Base-by-base conservation (phyloP, 2,113 vertebrate species). In the Ictalurus furcatus region DNA sequence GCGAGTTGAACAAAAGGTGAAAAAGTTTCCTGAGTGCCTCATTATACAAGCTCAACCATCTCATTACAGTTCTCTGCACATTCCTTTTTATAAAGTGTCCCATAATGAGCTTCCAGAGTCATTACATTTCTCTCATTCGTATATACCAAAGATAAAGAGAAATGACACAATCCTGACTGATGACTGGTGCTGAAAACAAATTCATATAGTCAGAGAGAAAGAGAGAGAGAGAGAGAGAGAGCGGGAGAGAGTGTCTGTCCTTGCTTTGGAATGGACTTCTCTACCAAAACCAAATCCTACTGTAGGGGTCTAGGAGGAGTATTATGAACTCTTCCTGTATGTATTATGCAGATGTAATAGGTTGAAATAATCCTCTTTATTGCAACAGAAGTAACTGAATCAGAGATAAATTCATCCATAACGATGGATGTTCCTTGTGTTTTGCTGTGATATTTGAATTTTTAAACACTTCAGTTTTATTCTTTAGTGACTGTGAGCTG, bases 1-100 rank as follows among this genome's bases (percentile, higher is more conserved):
- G 78, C 25, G 74, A 88, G 79, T 88, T 88, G 61, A 69, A 34
- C 58, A 69, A 87, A 87, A 80, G 76, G n/a, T 83, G 69, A 61
- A 52, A 59, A 76, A 88, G 56, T 88, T 88, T 67, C 63, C 61
- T 0, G 30, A 37, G 76, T 82, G 78, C 30, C 67, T 34, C 48
- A 21, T 52, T 74, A 76, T 21, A 61, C 56, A 23, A n/a, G 28
- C 76, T 69, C 44, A 54, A 21, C n/a, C 67, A 86, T 87, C 54
- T 74, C 19, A 37, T 83, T 76, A 54, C 34, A 65, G 25, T 74
- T 76, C 65, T n/a, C 78, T 67, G 56, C 23, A 63, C 67, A 65
- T 69, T 65, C 37, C 23, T 34, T 65, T 87, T 76, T 84, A 76
- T 65, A 67, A 67, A 37, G 9, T 52, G 78, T 78, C 40, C n/a